A percentile compares a stretch with the other conserved stretches of the same genome.
Evolutionary conservation across 1,140 invertebrate genomes (phyloP).

Genomic region (Pollicipes pollicipes): DNA sequence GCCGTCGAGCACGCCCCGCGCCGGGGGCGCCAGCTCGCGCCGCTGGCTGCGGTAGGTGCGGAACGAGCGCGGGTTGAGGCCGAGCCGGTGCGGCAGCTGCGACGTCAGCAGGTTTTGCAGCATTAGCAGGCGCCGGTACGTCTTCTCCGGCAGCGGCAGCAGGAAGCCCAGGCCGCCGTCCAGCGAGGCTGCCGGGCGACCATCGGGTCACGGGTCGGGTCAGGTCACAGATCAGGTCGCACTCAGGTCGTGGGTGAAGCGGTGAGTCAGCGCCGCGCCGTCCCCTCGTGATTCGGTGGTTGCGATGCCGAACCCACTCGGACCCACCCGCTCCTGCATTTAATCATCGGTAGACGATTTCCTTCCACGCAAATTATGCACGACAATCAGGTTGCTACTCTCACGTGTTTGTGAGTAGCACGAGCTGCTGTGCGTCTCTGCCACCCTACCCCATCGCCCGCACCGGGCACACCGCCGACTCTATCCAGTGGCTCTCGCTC

Average conservation of each 20-base stretch:
- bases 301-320: too few relatives aligned
- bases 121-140: conserved; percentile 84
- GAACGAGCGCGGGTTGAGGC: conserved; percentile 64
- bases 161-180: conserved; percentile 87
- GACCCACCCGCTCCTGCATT: too few relatives aligned
- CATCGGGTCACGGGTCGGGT: too few relatives aligned
- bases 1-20: conserved; percentile 80
- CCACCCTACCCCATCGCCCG: too few relatives aligned
- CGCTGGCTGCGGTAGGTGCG: conserved; percentile 50
- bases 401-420: too few relatives aligned
- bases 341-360: too few relatives aligned
- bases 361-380: too few relatives aligned
- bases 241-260: conserved; percentile 1
- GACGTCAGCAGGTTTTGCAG: conserved; percentile 81
- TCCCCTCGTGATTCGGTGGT: too few relatives aligned
- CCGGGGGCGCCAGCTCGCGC: conserved; percentile 52
- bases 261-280: conserved; percentile 24
- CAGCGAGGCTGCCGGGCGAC: conserved; percentile 34
- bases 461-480: too few relatives aligned
- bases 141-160: conserved; percentile 80
- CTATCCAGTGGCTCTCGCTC: too few relatives aligned
- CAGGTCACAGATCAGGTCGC: conserved; percentile 8
- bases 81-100: conserved; percentile 59
- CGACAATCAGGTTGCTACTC: too few relatives aligned
- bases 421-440: too few relatives aligned